phyloP scores from a whole-genome alignment of 2,113 vertebrate species.

The Ramphastos sulfuratus region DNA sequence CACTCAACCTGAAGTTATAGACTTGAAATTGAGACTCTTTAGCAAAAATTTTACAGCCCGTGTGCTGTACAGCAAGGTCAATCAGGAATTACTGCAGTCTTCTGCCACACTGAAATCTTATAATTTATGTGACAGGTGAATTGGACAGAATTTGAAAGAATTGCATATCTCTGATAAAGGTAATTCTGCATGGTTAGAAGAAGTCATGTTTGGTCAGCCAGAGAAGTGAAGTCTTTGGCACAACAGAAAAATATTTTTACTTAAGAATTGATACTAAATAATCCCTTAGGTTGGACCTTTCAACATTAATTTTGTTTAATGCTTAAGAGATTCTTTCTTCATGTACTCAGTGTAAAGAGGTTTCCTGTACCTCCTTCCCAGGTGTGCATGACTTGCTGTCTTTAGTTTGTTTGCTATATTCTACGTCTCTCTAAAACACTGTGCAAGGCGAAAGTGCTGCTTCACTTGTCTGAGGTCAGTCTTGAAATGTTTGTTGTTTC shows the following conservation, averaged over 20 bases:
- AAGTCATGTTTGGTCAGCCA: background rate
- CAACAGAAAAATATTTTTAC: background rate
- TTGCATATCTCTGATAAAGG: background rate
- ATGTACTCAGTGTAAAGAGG: background rate
- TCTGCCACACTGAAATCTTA: background rate
- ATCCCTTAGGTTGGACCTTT: background rate
- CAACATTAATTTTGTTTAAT: background rate
- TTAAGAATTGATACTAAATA: background rate
- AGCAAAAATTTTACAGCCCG: background rate
- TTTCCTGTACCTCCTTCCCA: background rate
- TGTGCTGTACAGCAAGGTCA: background rate
- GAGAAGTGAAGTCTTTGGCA: background rate
- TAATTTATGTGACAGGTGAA: background rate
- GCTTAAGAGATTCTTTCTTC: background rate
- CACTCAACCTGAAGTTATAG: background rate
- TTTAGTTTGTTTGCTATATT: background rate
- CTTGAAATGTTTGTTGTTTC: background rate
- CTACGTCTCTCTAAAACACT: background rate
- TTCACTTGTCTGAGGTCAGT: background rate
- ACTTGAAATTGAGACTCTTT: background rate
- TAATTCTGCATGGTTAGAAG: background rate
- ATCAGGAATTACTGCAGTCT: background rate
- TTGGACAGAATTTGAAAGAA: background rate
- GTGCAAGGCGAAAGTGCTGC: background rate
- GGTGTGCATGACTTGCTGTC: background rate